Evolutionary conservation across 1,140 invertebrate species (phyloP).

Genomic region (Drosophila ercepeae): DNA sequence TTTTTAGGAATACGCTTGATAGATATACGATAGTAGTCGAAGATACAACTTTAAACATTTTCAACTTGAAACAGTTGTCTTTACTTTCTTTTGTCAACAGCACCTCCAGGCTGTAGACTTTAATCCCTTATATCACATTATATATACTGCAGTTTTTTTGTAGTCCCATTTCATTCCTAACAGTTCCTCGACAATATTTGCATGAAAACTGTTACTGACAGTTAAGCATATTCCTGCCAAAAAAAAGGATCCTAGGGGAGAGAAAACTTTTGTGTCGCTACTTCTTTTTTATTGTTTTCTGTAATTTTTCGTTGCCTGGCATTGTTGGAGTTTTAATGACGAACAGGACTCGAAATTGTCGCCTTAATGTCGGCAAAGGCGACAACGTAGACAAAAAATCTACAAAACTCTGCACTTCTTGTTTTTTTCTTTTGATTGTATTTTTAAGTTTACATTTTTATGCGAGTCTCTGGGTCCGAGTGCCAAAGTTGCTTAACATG

Average conservation of each 20-base stretch:
- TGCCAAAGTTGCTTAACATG: conserved; percentile 43
- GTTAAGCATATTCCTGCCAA: conserved; percentile 74
- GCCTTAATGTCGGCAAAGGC: conserved; percentile 67
- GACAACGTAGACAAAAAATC: conserved; percentile 55
- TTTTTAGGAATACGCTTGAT: no score
- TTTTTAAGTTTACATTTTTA: conserved; percentile 56
- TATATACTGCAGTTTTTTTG: conserved; percentile 16
- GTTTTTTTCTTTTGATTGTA: conserved; percentile 1
- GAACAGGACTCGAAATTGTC: conserved; percentile 66
- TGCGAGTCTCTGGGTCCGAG: conserved; percentile 20
- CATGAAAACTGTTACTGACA: conserved; percentile 80
- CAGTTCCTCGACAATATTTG: conserved; percentile 73
- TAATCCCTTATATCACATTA: conserved; percentile 17
- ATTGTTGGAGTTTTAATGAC: conserved; percentile 79
- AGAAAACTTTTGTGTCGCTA: conserved; percentile 36
- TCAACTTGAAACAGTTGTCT: neutral
- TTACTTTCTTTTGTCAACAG: neutral
- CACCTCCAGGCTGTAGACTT: neutral
- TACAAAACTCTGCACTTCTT: conserved; percentile 31
- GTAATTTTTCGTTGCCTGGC: conserved; percentile 47
- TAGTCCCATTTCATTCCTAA: conserved; percentile 12
- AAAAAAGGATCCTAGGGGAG: conserved; percentile 31
- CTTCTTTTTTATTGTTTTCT: conserved; percentile 55
- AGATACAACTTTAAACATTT: neutral
- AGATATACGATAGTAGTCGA: no score